Evolutionary conservation across 2,797 vertebrate species (phyloP).

Genomic region (Euthynnus affinis): DNA sequence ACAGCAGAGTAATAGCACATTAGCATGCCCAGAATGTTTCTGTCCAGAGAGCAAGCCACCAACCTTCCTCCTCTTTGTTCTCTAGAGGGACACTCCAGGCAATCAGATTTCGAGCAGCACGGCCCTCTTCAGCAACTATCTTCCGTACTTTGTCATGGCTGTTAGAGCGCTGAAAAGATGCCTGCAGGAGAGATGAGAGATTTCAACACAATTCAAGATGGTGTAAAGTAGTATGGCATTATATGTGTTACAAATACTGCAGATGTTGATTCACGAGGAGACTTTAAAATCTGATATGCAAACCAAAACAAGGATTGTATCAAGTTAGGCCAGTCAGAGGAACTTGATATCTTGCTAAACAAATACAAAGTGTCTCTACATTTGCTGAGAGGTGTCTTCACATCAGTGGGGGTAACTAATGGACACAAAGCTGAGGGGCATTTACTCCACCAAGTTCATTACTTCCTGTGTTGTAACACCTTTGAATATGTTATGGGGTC

Average conservation of each 20-base stretch:
- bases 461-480: background rate
- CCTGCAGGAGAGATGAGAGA: constrained; percentile 79
- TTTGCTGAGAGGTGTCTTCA: background rate
- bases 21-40: background rate
- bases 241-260: background rate
- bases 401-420: background rate
- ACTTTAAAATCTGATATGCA: background rate
- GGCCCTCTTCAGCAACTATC: constrained; percentile 98
- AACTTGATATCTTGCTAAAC: background rate
- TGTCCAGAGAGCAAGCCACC: constrained; percentile 56
- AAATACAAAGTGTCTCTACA: background rate
- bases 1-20: background rate
- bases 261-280: background rate
- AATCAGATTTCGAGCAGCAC: constrained; percentile 96
- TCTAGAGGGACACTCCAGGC: constrained; percentile 98
- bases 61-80: constrained; percentile 96
- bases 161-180: constrained; percentile 97
- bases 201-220: background rate
- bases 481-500: background rate
- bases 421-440: background rate
- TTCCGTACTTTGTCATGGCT: constrained; percentile 98
- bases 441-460: background rate
- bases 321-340: background rate
- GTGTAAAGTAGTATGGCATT: background rate
- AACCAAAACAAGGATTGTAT: background rate